Evolutionary conservation across 2,797 vertebrate species (phyloP).

Genomic region (Momotus momota): DNA sequence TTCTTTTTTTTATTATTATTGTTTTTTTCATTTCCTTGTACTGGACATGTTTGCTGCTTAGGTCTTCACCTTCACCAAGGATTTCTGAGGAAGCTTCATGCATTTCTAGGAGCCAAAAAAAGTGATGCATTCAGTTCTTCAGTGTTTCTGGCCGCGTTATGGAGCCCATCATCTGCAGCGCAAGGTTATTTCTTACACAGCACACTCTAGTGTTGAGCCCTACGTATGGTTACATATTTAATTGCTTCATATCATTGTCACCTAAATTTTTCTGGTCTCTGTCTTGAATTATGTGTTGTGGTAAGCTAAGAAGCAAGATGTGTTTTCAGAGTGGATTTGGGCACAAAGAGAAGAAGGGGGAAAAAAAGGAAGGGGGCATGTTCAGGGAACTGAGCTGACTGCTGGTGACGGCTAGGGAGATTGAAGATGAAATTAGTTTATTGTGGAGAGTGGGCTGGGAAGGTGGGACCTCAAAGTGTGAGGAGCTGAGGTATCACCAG

Average conservation of each 20-base stretch:
- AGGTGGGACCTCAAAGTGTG: neutral
- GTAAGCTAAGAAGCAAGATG: neutral
- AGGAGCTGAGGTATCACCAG: neutral
- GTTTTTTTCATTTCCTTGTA: neutral
- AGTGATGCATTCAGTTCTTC: neutral
- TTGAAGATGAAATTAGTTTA: neutral
- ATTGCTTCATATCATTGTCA: accelerated
- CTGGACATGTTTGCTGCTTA: neutral
- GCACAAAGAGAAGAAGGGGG: neutral
- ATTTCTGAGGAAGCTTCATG: neutral
- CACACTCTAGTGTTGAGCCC: neutral
- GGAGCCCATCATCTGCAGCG: accelerated
- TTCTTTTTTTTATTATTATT: neutral
- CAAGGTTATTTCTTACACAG: neutral
- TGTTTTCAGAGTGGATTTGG: neutral
- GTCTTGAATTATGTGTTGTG: neutral
- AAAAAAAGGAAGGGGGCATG: neutral
- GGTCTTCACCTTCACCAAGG: neutral
- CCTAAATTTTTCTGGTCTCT: neutral
- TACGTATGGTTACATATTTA: accelerated
- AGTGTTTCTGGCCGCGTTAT: accelerated
- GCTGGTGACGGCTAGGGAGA: neutral
- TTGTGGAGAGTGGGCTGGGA: neutral
- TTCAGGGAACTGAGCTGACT: accelerated
- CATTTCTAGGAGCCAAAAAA: neutral